These are phyloP conservation scores for Drosophila anceps DNA, from an alignment of 2,888 invertebrate species.

Conservation along the genomic window DNA sequence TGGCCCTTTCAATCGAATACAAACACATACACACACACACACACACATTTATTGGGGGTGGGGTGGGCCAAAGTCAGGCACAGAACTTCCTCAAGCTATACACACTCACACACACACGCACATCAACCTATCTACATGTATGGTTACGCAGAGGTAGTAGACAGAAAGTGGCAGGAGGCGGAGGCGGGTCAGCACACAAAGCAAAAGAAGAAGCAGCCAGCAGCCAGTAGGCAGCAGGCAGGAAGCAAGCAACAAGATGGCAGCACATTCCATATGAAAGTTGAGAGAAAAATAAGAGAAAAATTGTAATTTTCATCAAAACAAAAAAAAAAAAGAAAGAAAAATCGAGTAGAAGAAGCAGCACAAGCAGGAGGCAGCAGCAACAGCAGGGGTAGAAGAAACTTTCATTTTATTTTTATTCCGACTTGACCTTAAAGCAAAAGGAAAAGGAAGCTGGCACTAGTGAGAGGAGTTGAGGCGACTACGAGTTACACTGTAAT, in stretches of 20 bases:
- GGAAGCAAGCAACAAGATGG: conserved; percentile 73
- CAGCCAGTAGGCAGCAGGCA: conserved; percentile 38
- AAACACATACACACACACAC: conserved; percentile 50
- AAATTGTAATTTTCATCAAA: conserved; percentile 85
- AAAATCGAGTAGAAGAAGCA: conserved; percentile 33
- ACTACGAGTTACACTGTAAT: conserved; percentile 19
- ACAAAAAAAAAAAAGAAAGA: conserved; percentile 57
- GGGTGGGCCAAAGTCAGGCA: conserved; percentile 40
- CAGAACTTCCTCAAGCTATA: conserved; percentile 53
- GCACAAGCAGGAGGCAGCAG: not conserved
- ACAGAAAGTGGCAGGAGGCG: not conserved
- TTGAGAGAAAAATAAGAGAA: conserved; percentile 77
- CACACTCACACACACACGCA: conserved; percentile 24
- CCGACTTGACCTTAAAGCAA: conserved; percentile 80
- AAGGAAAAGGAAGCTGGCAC: conserved; percentile 35
- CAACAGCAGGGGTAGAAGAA: conserved; percentile 2
- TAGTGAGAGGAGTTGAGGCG: not conserved
- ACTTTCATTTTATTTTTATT: conserved; percentile 80
- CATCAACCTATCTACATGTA: conserved; percentile 39
- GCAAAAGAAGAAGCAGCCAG: conserved; percentile 23
- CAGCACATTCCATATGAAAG: conserved; percentile 72
- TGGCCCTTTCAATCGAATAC: conserved; percentile 66
- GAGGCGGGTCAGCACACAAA: not conserved
- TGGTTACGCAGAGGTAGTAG: conserved; percentile 57
- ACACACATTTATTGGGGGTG: conserved; percentile 11